Percentiles rank a stretch among this genome's conserved stretches.
Conservation (phyloP, 2,888 invertebrate genomes). For the Phasia obesa region DNA sequence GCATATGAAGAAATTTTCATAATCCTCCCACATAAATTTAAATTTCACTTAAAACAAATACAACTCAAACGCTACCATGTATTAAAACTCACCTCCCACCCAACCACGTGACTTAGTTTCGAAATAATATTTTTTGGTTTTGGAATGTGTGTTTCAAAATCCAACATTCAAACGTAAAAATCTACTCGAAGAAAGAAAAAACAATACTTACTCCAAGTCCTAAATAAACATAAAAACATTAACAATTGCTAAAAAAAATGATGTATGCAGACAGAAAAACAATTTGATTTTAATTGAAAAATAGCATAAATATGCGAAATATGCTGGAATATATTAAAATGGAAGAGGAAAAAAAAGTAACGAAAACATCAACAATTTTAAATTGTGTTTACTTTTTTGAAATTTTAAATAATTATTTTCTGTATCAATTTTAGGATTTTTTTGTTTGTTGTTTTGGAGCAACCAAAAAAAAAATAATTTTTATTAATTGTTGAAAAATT, state of each 20-base stretch:
- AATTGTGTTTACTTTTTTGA: slow-evolving; percentile 39
- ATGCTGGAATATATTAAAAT: slow-evolving; percentile 26
- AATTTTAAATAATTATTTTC: slow-evolving; percentile 41
- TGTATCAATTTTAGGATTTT: not conserved
- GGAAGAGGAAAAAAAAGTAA: slow-evolving; percentile 39
- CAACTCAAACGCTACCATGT: slow-evolving; percentile 9
- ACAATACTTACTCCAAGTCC: slow-evolving; percentile 72
- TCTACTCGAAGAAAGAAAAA: slow-evolving; percentile 15
- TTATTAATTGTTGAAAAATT: slow-evolving; percentile 64
- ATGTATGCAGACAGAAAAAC: slow-evolving; percentile 74
- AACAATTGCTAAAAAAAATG: slow-evolving; percentile 68
- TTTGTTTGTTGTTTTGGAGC: not conserved
- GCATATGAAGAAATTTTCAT: slow-evolving; percentile 44
- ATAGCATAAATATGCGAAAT: slow-evolving; percentile 72
- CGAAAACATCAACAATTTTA: slow-evolving; percentile 36
- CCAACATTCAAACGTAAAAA: slow-evolving; percentile 22
- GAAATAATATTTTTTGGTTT: slow-evolving; percentile 13
- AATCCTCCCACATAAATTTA: slow-evolving; percentile 43
- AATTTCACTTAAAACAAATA: slow-evolving; percentile 51
- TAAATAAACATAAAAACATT: slow-evolving; percentile 78
- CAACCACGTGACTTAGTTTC: not conserved
- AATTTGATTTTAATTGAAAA: slow-evolving; percentile 80
- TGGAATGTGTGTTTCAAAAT: slow-evolving; percentile 15
- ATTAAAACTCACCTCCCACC: slow-evolving; percentile 4
- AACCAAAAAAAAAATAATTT: slow-evolving; percentile 32